Evolutionary conservation across 2,797 vertebrate species (phyloP).

Genomic region (Sebastes flavidus): DNA sequence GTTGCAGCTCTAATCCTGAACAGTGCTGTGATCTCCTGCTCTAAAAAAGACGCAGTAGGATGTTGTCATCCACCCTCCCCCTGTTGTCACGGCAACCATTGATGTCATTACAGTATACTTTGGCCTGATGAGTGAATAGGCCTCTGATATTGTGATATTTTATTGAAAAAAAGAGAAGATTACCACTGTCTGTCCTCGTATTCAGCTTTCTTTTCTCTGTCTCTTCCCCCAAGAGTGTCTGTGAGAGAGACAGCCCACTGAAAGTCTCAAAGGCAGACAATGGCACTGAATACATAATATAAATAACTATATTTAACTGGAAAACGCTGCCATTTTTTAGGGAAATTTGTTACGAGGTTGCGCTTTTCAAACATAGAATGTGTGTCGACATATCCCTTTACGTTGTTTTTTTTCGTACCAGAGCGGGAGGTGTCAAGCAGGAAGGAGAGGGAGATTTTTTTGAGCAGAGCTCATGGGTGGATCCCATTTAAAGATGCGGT

Average conservation of each 20-base stretch:
- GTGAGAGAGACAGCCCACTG: slow-evolving; percentile 44
- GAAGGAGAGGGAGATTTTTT: background rate
- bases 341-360: background rate
- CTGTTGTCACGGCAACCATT: slow-evolving; percentile 85
- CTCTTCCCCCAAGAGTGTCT: slow-evolving; percentile 21
- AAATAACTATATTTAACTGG: slow-evolving; percentile 58
- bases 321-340: slow-evolving; percentile 22
- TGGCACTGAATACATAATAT: slow-evolving; percentile 37
- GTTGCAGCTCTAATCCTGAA: slow-evolving; percentile 47
- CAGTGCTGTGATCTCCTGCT: slow-evolving; percentile 60
- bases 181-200: slow-evolving; percentile 14
- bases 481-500: background rate
- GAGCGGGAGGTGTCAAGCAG: background rate
- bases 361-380: background rate
- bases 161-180: slow-evolving; percentile 20
- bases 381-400: background rate
- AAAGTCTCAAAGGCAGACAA: slow-evolving; percentile 48
- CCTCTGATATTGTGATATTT: slow-evolving; percentile 63
- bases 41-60: slow-evolving; percentile 62
- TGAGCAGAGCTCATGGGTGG: background rate
- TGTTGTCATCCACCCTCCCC: slow-evolving; percentile 76
- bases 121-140: slow-evolving; percentile 58
- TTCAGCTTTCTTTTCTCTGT: slow-evolving; percentile 18
- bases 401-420: background rate
- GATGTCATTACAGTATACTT: slow-evolving; percentile 83